Evolutionary conservation across 2,888 invertebrate species (phyloP), one percentile per base, ranked within the genome.

Genomic region (Diaperis boleti): DNA sequence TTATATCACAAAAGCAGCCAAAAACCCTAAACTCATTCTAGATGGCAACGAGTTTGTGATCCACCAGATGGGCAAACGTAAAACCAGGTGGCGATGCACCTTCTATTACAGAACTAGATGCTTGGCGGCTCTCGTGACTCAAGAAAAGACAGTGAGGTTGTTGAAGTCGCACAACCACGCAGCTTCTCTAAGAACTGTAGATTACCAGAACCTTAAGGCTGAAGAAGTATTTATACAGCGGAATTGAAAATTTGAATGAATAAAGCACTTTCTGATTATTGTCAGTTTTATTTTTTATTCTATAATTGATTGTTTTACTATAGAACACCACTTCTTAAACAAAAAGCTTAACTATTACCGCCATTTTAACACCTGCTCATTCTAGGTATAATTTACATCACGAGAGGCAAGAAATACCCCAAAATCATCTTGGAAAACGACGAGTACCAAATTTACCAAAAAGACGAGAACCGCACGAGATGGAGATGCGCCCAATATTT

Each of bases 1-100:
- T 3, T 59, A 59, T 33, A 45, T 65, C 10, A 13, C 42, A 3
- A 31, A 39, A 10, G 65, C 59, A 7, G 31, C 35, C 17, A 65
- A 65, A 47, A 37, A 65, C 15, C 65, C 65, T 1, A 59, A 56
- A 13, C 37, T 65, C 49, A 54, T 65, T 3, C 18, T 65, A 4
- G 59, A 65, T 8, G 50, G 50, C 14, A 62, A 59, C 37, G 55
- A 62, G 31, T 66, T 35, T 22, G 42, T 63, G 18, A 57, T 72
- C 7, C 68, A 71, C 17, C 11, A 35, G 3, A 54, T 62, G 10
- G 50, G 47, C 7, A 20, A 62, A 22, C 64, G 64, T 45, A 50
- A 56, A 59, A 74, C 72, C 4, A 62, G 72, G 56, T 74, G 74
- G 74, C 59, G 72, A n/a, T 74, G 74, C 37, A 66, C 60, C 13